Base-by-base conservation (phyloP, 2,888 invertebrate genomes). In the Pelosia muscerda region DNA sequence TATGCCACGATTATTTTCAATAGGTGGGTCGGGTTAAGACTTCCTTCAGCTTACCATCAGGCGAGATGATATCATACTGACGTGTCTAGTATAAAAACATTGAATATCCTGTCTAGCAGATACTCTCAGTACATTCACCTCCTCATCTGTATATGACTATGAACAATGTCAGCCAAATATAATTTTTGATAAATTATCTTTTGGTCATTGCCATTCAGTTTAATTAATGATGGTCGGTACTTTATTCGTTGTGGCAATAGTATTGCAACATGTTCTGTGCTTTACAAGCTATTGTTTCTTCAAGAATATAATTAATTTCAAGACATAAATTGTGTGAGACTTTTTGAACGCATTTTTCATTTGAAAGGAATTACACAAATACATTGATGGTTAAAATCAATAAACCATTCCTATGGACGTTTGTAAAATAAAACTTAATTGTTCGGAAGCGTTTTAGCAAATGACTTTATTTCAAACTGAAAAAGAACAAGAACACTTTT, bases 221-320 rank as follows among this genome's bases (percentile, higher is more conserved):
- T 84, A 85, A 88, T 88, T 89, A 89, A 89, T 89, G 86, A 83
- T 83, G 78, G 76, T 82, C 65, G 77, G 80, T n/a, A 78, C 79
- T 73, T 73, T 78, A 82, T 79, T 67, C 67, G 67, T 56, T 81
- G 77, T 74, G 66, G 77, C 77, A 81, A 82, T 78, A 74, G 78
- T 83, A 81, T 84, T 82, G 78, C 78, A 77, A 81, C 81, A 81
- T 72, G 63, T 55, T 65, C 49, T 63, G 49, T 58, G 42, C 63
- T 63, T 62, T 69, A 61, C 54, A 13, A 28, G 65, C 25, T 71
- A 63, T 64, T 69, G 64, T 65, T 69, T 64, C 42, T 55, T 66
- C 31, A 62, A 38, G 53, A 70, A 74, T 74, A 69, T 64, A 75
- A 81, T 79, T 72, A 74, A 76, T 81, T 68, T 72, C 62, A 75